Evolutionary conservation across 2,888 invertebrate species (phyloP).

Genomic region (Imbricaverruca yamaguchii): DNA sequence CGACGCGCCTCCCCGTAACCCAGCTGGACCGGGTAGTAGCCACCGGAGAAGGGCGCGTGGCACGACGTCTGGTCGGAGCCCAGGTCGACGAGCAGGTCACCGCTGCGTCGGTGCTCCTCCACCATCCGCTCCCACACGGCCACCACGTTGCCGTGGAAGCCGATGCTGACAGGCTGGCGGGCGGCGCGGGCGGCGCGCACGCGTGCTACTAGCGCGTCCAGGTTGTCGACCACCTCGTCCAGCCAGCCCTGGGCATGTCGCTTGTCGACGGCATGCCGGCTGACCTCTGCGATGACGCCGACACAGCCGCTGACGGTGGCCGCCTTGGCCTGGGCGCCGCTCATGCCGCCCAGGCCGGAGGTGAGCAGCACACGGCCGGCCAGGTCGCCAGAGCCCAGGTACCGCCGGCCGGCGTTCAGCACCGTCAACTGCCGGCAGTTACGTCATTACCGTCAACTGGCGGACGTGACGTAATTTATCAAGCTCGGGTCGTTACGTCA

Average conservation of each 20-base stretch:
- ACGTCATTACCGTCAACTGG: conserved; percentile 11
- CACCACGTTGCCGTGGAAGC: conserved; percentile 25
- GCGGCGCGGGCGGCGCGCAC: conserved; percentile 38
- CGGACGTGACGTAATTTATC: background rate
- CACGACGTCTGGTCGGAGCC: conserved; percentile 56
- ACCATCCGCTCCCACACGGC: conserved; percentile 47
- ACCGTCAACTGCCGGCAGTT: conserved; percentile 43
- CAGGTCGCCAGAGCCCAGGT: conserved; percentile 45
- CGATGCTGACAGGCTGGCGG: conserved; percentile 9
- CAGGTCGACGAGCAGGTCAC: conserved; percentile 51
- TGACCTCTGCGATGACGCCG: conserved; percentile 52
- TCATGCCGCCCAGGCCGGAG: conserved; percentile 55
- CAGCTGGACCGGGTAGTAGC: conserved; percentile 51
- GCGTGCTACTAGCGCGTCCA: conserved; percentile 43
- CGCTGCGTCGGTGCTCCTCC: conserved; percentile 44
- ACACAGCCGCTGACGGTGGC: conserved; percentile 53
- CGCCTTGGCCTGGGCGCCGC: conserved; percentile 56
- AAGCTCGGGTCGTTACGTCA: background rate
- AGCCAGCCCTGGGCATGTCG: conserved; percentile 54
- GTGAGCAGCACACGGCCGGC: conserved; percentile 47
- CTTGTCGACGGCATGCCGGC: conserved; percentile 47
- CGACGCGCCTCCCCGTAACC: conserved; percentile 44
- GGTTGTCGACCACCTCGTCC: conserved; percentile 43
- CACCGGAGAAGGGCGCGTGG: conserved; percentile 53
- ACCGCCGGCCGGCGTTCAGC: conserved; percentile 52